Evolutionary conservation across 2,797 vertebrate species (phyloP), one percentile per base, ranked within the genome.

Genomic region (Phataginus tetradactyla): DNA sequence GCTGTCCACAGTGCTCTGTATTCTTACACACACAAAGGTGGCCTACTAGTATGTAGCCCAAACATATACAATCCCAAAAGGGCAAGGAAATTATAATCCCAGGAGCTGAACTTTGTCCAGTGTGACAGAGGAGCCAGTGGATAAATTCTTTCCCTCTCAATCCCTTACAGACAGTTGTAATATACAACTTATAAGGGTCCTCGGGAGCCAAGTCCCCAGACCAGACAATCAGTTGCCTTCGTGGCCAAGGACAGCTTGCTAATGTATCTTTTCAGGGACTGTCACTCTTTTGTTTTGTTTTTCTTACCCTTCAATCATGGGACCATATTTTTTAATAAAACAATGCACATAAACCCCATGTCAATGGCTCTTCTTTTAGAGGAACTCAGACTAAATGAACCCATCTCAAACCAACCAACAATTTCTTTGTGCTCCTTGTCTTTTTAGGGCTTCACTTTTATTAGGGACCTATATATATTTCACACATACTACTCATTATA

Each of bases 1-100:
- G 4, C 2, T n/a, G 6, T 21, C 15, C 29, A 7, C 12, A 37
- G 0, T 23, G 3, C 0, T 49, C n/a, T 39, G 0, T 9, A 1
- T 55, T n/a, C 39, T 81, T 39, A 13, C 27, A 0, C 5, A 23
- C 3, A 64, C 14, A 42, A 23, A 6, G 1, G 0, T 3, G 5
- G 2, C 2, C 6, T 29, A 18, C 4, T 0, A 0, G 12, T 37
- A 5, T 14, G 4, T 15, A 91, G 14, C 27, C 17, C 34, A 49
- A 49, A 66, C 11, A 83, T 20, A 21, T 3, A 20, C 20, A 66
- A 15, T 4, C 0, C 21, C 72, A 20, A 85, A 64, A 75, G 9
- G 23, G 0, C 4, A 11, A 14, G 39, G 14, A 37, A 37, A 0
- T 25, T 71, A 92, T 69, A 74, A 25, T 18, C 11, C 29, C 12